Evolutionary conservation across 2,797 vertebrate species (phyloP).

Genomic region (Intellagama lesueurii): DNA sequence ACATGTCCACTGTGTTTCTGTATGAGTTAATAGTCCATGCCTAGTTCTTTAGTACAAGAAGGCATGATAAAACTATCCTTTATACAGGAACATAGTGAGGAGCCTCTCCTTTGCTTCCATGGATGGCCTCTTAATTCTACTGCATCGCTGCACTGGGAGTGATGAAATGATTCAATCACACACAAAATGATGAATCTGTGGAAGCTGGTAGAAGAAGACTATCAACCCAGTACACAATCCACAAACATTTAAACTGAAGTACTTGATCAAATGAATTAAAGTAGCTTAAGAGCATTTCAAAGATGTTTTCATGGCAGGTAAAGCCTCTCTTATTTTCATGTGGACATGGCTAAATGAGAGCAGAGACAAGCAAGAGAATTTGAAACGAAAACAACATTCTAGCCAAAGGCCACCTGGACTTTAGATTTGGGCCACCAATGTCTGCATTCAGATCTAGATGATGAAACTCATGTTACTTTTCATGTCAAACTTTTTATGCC

Average conservation of each 20-base stretch:
- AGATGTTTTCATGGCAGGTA: too few relatives aligned
- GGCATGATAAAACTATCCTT: background rate
- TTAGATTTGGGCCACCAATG: background rate
- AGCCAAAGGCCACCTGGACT: background rate
- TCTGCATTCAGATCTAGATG: background rate
- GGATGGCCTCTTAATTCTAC: background rate
- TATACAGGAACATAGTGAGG: background rate
- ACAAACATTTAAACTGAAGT: constrained; percentile 2
- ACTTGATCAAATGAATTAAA: background rate
- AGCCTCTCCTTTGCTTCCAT: background rate
- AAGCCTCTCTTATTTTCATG: background rate
- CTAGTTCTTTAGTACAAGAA: background rate
- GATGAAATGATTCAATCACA: background rate
- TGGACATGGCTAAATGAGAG: background rate
- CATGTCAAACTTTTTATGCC: background rate
- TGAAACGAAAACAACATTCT: background rate
- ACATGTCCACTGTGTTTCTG: background rate
- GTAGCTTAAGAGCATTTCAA: background rate
- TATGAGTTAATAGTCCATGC: background rate
- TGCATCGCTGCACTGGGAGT: background rate
- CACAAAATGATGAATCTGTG: background rate
- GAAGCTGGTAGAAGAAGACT: background rate
- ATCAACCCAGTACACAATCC: background rate
- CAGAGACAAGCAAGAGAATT: background rate
- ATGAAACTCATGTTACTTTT: background rate